phyloP scores from a whole-genome alignment of 2,113 vertebrate genomes.

The Melierax canorus region DNA sequence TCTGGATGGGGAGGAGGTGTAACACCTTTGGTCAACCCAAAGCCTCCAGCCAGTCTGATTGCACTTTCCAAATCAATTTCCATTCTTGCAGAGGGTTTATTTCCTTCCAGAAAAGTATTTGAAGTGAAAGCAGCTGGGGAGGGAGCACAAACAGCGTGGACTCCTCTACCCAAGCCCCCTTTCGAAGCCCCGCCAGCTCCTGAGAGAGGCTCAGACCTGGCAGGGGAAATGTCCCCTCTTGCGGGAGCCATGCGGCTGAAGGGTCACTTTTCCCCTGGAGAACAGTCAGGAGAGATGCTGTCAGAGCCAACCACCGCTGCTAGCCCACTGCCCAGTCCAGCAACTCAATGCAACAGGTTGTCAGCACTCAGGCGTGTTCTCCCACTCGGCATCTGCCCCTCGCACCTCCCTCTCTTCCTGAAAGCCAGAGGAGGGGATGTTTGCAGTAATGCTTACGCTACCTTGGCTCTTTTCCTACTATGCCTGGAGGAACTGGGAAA shows the following conservation, averaged over 20 bases:
- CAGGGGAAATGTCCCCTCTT: too few species aligned
- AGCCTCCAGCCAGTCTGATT: not conserved
- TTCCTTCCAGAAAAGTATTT: not conserved
- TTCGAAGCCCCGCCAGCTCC: not conserved
- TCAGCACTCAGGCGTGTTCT: fast-evolving
- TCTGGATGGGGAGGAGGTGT: not conserved
- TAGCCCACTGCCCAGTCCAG: not conserved
- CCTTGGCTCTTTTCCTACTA: not conserved
- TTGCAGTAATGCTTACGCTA: not conserved
- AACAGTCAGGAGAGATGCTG: not conserved
- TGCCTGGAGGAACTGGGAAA: not conserved
- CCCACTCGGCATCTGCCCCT: not conserved
- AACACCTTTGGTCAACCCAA: not conserved
- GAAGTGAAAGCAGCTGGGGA: not conserved
- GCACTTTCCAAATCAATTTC: not conserved
- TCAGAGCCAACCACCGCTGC: not conserved
- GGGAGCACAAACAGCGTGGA: not conserved
- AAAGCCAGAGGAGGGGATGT: not conserved
- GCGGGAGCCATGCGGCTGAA: not conserved
- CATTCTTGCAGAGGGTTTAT: not conserved
- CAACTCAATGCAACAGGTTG: not conserved
- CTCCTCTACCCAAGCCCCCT: not conserved
- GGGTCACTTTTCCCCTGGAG: not conserved
- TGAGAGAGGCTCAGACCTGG: not conserved
- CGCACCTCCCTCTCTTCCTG: fast-evolving